phyloP scores from a whole-genome alignment of 2,113 vertebrate species.

The Alethe diademata region DNA sequence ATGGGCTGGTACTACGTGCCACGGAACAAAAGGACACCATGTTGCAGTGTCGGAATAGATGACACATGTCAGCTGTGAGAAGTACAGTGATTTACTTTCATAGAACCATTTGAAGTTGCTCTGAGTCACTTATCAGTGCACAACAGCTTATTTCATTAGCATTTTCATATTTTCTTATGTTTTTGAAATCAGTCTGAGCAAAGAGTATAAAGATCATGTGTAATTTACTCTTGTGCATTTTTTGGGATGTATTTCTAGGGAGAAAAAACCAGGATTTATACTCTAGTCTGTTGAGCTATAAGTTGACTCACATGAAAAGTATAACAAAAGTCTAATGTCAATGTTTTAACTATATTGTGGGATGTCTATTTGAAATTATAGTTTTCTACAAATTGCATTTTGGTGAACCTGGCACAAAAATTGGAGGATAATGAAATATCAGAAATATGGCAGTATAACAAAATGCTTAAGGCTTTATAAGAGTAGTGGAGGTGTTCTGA shows the following conservation, averaged over 20 bases:
- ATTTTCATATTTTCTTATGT: conserved; percentile 52
- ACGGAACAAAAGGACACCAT: background rate
- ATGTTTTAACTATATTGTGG: background rate
- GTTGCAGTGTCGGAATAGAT: conserved; percentile 47
- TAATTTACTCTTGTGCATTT: background rate
- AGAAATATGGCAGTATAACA: background rate
- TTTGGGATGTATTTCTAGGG: background rate
- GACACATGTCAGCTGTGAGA: background rate
- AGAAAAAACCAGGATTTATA: background rate
- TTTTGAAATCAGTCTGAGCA: conserved; percentile 30
- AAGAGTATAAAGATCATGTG: conserved; percentile 10
- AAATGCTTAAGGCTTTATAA: background rate
- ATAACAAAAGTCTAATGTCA: background rate
- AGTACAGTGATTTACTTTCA: conserved; percentile 38
- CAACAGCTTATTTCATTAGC: conserved; percentile 66
- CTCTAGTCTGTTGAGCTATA: background rate
- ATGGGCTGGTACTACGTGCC: background rate
- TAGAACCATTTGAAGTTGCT: conserved; percentile 55
- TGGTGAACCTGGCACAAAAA: background rate
- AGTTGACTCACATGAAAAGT: background rate
- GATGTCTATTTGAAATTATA: background rate
- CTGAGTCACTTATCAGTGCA: conserved; percentile 58
- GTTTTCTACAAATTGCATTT: background rate
- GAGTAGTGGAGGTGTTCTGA: background rate
- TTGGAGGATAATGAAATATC: background rate